Conservation (phyloP, 2,888 invertebrate species). For the Lepidocyrtinus sp. region DNA sequence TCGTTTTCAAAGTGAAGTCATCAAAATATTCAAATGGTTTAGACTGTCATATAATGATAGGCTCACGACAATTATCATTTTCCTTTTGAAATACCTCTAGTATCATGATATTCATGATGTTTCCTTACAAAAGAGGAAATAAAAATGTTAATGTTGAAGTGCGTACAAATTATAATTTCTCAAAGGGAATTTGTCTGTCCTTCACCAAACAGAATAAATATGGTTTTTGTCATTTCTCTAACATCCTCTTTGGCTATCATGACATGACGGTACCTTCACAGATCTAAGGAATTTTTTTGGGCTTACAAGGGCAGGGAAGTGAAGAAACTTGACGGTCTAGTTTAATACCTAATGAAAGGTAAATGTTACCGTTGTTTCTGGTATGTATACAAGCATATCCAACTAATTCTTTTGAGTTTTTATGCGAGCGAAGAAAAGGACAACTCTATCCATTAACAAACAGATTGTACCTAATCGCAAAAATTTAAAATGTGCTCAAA, state of each 20-base stretch:
- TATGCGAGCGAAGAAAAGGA: constrained; percentile 24
- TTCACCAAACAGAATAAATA: not conserved
- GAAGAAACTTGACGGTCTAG: constrained; percentile 34
- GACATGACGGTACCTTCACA: too few relatives aligned
- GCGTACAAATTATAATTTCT: constrained; percentile 4
- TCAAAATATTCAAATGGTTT: not conserved
- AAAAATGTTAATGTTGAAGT: not conserved
- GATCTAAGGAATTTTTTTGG: too few relatives aligned
- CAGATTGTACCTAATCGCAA: constrained; percentile 10
- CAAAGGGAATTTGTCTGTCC: not conserved
- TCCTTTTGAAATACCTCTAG: not conserved
- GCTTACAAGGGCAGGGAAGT: not conserved
- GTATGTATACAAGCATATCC: not conserved
- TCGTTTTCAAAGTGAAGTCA: constrained; percentile 3
- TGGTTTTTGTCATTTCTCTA: constrained; percentile 27
- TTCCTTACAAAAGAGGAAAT: not conserved
- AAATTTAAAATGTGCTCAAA: not conserved
- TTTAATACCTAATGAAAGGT: constrained; percentile 2
- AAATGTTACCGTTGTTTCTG: not conserved
- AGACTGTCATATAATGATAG: not conserved
- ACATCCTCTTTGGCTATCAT: not conserved
- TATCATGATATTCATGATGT: not conserved
- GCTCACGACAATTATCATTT: not conserved
- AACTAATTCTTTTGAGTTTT: constrained; percentile 41
- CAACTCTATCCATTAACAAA: constrained; percentile 33